Base-by-base conservation (phyloP, 2,888 invertebrate species). In the Heteromurus nitidus region DNA sequence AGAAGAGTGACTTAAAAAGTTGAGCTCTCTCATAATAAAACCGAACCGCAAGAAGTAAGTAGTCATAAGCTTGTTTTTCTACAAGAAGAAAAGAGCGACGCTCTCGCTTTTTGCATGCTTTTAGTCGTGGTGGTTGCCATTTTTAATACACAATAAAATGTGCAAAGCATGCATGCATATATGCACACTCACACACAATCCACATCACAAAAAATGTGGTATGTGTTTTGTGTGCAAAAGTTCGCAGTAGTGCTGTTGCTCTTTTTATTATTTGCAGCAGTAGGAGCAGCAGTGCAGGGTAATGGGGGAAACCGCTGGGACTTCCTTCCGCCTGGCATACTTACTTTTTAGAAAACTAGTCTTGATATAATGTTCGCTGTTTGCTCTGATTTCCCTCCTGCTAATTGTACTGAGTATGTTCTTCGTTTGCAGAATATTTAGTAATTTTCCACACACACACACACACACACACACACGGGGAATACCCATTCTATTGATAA, bases 251-350 rank as follows among this genome's bases (percentile, higher is more conserved):
- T 26, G 26, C 28, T 58, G 28, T 58, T 50, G 5, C 3, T 26
- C 28, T 58, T n/a, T n/a, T n/a, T n/a, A n/a, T 28, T 28, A 28
- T 28, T 28, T 58, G 58, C 58, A 58, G 9, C 58, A 50, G n/a
- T n/a, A n/a, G n/a, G n/a, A n/a, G n/a, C n/a, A n/a, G n/a, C n/a
- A n/a, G n/a, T n/a, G n/a, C 62, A 53, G 65, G 44, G 64, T 82
- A 82, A 82, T 82, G 73, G 79, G 73, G 74, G 73, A 82, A 82
- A 74, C 77, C 79, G 55, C 73, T 74, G 55, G 30, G 67, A 53
- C 55, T 82, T 82, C 82, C 82, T 82, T 82, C 82, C 82, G 72
- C 42, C 69, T 82, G 77, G 79, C 79, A 79, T 68, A 82, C 82
- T 77, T 82, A 1, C 1, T 22, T 58, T 58, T 58, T 58, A 58